These are phyloP conservation scores for Ennomos quercinarius DNA, from an alignment of 2,888 invertebrate genomes.

Conservation along the genomic window DNA sequence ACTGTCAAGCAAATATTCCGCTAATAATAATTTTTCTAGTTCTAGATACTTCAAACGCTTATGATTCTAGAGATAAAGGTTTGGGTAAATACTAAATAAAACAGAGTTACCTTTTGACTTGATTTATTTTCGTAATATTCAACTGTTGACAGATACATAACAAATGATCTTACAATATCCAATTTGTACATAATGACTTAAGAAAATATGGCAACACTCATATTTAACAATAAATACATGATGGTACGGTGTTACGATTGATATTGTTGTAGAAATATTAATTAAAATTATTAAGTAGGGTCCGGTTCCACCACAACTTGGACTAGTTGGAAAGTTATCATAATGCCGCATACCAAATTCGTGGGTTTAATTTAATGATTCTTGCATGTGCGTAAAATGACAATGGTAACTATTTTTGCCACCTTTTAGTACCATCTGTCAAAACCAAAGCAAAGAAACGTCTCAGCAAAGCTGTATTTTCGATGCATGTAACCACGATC, in stretches of 20 bases:
- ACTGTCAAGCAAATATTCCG: too few species aligned
- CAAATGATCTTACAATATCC: conserved; percentile 85
- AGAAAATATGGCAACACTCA: conserved; percentile 85
- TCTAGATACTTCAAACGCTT: too few species aligned
- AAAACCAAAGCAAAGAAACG: too few species aligned
- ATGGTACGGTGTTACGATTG: conserved; percentile 54
- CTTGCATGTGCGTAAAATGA: too few species aligned
- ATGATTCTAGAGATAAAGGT: neutral
- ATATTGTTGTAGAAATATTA: conserved; percentile 42
- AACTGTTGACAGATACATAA: conserved; percentile 86
- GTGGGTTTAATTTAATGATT: too few species aligned
- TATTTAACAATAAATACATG: conserved; percentile 80
- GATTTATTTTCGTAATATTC: conserved; percentile 84
- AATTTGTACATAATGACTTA: conserved; percentile 85
- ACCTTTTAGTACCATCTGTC: too few species aligned
- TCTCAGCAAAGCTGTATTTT: neutral
- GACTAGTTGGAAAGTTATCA: too few species aligned
- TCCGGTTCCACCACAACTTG: conserved; percentile 19
- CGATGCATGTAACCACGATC: neutral
- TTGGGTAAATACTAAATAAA: conserved; percentile 49
- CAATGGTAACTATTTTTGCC: too few species aligned
- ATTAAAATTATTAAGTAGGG: conserved; percentile 11
- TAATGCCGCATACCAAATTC: too few species aligned
- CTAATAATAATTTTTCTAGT: too few species aligned
- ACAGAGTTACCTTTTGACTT: conserved; percentile 64